Evolutionary conservation across 2,113 vertebrate species (phyloP).

Genomic region (Podarcis cretensis): DNA sequence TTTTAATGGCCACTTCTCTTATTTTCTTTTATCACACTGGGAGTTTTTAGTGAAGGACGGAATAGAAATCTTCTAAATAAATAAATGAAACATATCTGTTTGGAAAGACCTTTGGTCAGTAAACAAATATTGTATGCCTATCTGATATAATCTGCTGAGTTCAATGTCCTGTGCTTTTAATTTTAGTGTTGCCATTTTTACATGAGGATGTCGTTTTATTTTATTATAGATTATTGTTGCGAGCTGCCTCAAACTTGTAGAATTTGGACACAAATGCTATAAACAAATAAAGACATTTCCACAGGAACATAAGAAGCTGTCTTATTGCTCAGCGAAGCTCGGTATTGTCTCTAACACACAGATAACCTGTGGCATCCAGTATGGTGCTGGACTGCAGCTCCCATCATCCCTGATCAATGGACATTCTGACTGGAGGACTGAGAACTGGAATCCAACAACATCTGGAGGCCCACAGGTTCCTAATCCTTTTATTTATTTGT

Average conservation of each 20-base stretch:
- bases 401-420: too few species aligned
- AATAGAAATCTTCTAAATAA: background rate
- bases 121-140: background rate
- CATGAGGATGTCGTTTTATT: background rate
- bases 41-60: background rate
- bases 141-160: background rate
- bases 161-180: background rate
- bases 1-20: background rate
- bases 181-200: background rate
- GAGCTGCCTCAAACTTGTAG: background rate
- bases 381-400: too few species aligned
- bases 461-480: too few species aligned
- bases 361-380: too few species aligned
- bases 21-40: background rate
- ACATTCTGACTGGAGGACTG: too few species aligned
- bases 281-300: background rate
- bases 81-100: background rate
- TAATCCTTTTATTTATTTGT: too few species aligned
- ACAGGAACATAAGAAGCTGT: too few species aligned
- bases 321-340: too few species aligned
- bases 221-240: background rate
- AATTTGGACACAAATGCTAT: background rate
- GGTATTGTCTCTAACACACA: too few species aligned
- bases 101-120: background rate
- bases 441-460: too few species aligned